A percentile compares a stretch with the other conserved stretches of the same genome.
Evolutionary conservation across 1,140 invertebrate species (phyloP).

Genomic region (Mycetomoellerius zeteki): DNA sequence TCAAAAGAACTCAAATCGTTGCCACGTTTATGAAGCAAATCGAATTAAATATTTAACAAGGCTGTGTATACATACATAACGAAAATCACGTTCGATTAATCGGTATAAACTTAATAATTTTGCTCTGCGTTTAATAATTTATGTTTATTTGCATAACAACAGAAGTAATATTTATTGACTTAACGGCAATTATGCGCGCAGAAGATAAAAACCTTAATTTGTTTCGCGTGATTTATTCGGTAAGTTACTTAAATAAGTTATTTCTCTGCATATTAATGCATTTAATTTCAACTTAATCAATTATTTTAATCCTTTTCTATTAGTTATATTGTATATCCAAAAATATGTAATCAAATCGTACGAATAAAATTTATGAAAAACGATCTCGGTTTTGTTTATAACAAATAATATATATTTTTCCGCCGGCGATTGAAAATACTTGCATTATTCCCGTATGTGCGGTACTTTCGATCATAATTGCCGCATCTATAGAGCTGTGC

Average conservation of each 20-base stretch:
- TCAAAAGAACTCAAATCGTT: constrained; percentile 55
- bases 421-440: not conserved
- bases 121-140: constrained; percentile 48
- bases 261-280: not conserved
- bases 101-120: constrained; percentile 39
- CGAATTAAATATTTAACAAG: constrained; percentile 52
- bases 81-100: constrained; percentile 39
- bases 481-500: not conserved
- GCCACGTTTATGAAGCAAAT: constrained; percentile 26
- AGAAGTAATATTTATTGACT: constrained; percentile 26
- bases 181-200: not conserved
- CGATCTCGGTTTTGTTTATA: not conserved
- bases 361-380: not conserved
- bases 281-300: not conserved
- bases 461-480: not conserved
- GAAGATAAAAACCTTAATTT: constrained; percentile 30
- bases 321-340: not conserved
- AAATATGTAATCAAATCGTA: not conserved
- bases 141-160: constrained; percentile 15
- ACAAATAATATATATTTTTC: not conserved
- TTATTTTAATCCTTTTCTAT: not conserved
- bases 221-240: not conserved
- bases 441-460: not conserved
- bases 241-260: constrained; percentile 12
- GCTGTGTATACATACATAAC: not conserved